Evolutionary conservation across 2,113 vertebrate species (phyloP).

Genomic region (Spea bombifrons): DNA sequence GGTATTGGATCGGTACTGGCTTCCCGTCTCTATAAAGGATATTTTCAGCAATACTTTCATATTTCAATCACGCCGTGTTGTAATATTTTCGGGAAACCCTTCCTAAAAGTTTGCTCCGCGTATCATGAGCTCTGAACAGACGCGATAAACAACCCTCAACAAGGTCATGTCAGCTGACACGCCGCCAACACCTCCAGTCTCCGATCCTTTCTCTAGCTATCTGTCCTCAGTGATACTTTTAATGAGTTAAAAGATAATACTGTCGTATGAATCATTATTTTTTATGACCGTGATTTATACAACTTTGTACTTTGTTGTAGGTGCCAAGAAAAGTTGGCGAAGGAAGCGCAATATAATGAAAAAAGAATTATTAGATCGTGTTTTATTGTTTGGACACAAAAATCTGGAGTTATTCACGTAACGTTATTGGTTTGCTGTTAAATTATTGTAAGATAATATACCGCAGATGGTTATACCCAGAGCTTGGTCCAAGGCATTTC

Average conservation of each 20-base stretch:
- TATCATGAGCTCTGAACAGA: conserved; percentile 18
- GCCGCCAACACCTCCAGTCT: neutral
- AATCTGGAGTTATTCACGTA: neutral
- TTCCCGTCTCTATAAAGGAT: no score
- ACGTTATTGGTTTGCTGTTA: neutral
- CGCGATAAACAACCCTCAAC: conserved; percentile 22
- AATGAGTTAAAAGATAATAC: neutral
- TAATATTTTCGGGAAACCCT: conserved; percentile 11
- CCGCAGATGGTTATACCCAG: neutral
- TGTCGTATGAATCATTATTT: conserved; percentile 10
- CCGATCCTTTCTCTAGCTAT: neutral
- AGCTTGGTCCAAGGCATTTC: neutral
- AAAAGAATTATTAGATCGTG: conserved; percentile 3
- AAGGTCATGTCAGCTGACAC: conserved; percentile 24
- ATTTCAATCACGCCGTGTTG: neutral
- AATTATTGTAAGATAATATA: conserved; percentile 1
- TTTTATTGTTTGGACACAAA: conserved; percentile 11
- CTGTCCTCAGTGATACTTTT: neutral
- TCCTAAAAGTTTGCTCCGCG: conserved; percentile 11
- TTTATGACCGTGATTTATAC: conserved; percentile 29
- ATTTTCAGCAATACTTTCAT: neutral
- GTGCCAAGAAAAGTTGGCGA: neutral
- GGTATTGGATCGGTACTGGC: no score
- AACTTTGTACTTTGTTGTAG: neutral
- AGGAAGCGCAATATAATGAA: neutral